Percentiles rank a stretch among this genome's conserved stretches.
These are phyloP conservation scores for Dasypus novemcinctus DNA, from an alignment of 2,113 vertebrate species.

Conservation along the genomic window DNA sequence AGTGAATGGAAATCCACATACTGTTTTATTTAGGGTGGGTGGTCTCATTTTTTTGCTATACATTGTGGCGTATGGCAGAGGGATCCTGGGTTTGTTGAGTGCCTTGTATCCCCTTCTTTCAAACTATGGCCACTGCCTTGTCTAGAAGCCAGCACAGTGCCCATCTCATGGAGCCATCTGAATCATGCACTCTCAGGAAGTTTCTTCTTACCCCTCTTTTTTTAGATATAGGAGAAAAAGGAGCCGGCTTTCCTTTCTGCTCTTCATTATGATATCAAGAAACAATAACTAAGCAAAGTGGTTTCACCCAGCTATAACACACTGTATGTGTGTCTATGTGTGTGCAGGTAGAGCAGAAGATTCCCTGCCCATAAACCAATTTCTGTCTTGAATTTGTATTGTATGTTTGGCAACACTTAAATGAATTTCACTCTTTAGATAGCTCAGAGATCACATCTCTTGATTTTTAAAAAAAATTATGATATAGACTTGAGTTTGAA, in stretches of 20 bases:
- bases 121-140: accelerated
- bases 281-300: conserved; percentile 1
- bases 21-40: not conserved
- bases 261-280: not conserved
- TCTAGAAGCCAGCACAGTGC: not conserved
- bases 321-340: not conserved
- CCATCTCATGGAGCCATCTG: accelerated
- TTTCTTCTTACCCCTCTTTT: not conserved
- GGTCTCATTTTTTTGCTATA: not conserved
- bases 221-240: not conserved
- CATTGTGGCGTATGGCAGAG: not conserved
- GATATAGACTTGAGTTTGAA: not conserved
- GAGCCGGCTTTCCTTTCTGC: not conserved
- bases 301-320: not conserved
- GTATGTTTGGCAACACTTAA: not conserved
- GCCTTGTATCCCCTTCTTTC: not conserved
- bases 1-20: not conserved
- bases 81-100: not conserved
- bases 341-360: not conserved
- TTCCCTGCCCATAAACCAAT: not conserved
- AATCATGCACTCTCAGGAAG: not conserved
- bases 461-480: not conserved
- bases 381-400: not conserved
- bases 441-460: not conserved
- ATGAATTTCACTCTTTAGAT: not conserved